A percentile compares a stretch with the other conserved stretches of the same genome.
Conservation (phyloP, 2,888 invertebrate species). For the Stegophylla sp. region DNA sequence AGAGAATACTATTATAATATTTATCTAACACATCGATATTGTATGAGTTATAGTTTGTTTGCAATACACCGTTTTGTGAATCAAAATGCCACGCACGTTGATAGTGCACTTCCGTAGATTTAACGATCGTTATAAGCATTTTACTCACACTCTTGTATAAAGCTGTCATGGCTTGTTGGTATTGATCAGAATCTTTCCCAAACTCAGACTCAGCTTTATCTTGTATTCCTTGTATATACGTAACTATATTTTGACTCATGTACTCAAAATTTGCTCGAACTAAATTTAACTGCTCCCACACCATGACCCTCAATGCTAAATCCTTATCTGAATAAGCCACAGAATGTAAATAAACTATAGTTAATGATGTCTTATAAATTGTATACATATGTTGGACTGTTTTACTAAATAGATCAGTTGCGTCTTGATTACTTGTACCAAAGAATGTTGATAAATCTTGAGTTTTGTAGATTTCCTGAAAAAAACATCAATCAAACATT, state of each 20-base stretch:
- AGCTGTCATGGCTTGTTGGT: neutral
- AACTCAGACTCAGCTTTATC: neutral
- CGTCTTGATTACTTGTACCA: neutral
- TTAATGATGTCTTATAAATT: neutral
- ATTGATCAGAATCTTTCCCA: neutral
- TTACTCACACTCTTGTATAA: neutral
- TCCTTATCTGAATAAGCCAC: neutral
- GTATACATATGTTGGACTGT: conserved; percentile 16
- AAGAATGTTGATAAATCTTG: neutral
- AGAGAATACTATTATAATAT: neutral
- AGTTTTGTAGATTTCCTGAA: conserved; percentile 26
- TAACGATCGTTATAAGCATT: conserved; percentile 3
- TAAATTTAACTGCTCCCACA: conserved; percentile 31
- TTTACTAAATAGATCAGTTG: neutral
- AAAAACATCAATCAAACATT: neutral
- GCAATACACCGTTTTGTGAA: neutral
- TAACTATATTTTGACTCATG: neutral
- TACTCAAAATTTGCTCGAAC: conserved; percentile 20
- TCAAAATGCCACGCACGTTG: neutral
- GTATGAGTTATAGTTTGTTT: neutral
- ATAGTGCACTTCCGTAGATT: conserved; percentile 3
- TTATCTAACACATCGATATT: neutral
- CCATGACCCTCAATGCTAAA: neutral
- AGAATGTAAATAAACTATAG: conserved; percentile 3
- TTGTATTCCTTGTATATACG: neutral